These are phyloP conservation scores for Dendrocincla fuliginosa DNA, from an alignment of 2,797 vertebrate genomes.

Conservation along the genomic window DNA sequence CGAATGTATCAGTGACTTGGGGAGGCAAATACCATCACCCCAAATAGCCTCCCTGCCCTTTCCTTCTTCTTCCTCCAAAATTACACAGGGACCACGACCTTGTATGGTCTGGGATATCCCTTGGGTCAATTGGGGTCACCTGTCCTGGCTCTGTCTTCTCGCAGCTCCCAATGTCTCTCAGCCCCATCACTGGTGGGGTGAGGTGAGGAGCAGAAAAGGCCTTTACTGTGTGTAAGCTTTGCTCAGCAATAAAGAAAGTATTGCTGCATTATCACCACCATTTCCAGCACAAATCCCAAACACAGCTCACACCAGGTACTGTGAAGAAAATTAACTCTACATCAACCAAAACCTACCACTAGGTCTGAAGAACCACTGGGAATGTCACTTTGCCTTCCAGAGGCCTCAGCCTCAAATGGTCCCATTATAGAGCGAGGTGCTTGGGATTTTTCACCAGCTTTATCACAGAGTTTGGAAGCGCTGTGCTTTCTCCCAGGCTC, in stretches of 20 bases:
- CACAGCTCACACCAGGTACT: not conserved
- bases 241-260: not conserved
- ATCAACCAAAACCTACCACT: not conserved
- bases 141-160: not conserved
- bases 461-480: not conserved
- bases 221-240: not conserved
- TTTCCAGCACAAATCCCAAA: not conserved
- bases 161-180: accelerated
- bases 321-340: not conserved
- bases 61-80: not conserved
- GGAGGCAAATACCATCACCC: not conserved
- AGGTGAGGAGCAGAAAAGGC: not conserved
- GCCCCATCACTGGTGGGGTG: accelerated
- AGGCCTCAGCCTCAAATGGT: not conserved
- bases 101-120: accelerated
- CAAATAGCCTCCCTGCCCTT: not conserved
- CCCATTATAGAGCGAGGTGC: not conserved
- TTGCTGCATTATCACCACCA: not conserved
- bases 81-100: not conserved
- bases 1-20: not conserved
- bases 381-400: not conserved
- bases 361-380: not conserved
- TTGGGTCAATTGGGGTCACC: not conserved
- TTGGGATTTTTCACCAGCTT: not conserved
- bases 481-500: not conserved